Base-by-base conservation (phyloP, 2,113 vertebrate genomes). In the Xenotilapia flavipinnis region DNA sequence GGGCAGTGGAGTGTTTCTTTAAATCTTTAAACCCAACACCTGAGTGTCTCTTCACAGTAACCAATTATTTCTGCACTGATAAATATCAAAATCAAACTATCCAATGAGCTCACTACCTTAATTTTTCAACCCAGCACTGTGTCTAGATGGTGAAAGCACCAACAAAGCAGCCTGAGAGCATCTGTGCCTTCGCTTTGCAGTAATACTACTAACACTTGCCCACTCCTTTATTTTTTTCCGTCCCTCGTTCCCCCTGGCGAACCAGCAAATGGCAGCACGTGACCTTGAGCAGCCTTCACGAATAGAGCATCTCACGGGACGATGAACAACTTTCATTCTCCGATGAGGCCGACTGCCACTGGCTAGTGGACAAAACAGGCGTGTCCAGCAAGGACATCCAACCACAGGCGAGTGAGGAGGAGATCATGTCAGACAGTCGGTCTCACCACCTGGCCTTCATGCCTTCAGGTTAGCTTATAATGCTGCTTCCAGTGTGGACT, bases 271-370 rank as follows among this genome's bases (percentile, higher is more conserved):
- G 65, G 80, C 85, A 92, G 54, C 70, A 3, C 2, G 10, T 10
- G 85, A 91, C 93, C 93, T 93, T 93, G 93, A 91, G 36, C 23
- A 47, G 85, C 91, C 86, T 87, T 81, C 80, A 68, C 38, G 23
- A 82, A 75, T 26, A 13, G 6, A 12, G 23, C 26, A 6, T 81
- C 89, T 86, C 88, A 56, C 11, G 12, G 89, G 89, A 87, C 79
- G 23, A 68, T 2, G 9, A 17, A 68, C 56, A 45, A 88, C 87
- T 81, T 90, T 87, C 82, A 82, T 31, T 38, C 85, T 87, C 53
- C 80, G 31, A 81, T 49, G 56, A 82, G 6, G 31, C 51, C 0
- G 21, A 1, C 51, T 21, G 84, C 49, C 80, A 84, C 89, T 91
- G 91, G 91, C 85, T 70, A 26, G 42, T 54, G 88, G 89, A 87